Evolutionary conservation across 2,797 vertebrate species (phyloP), one percentile per base, ranked within the genome.

Genomic region (Anas capensis): DNA sequence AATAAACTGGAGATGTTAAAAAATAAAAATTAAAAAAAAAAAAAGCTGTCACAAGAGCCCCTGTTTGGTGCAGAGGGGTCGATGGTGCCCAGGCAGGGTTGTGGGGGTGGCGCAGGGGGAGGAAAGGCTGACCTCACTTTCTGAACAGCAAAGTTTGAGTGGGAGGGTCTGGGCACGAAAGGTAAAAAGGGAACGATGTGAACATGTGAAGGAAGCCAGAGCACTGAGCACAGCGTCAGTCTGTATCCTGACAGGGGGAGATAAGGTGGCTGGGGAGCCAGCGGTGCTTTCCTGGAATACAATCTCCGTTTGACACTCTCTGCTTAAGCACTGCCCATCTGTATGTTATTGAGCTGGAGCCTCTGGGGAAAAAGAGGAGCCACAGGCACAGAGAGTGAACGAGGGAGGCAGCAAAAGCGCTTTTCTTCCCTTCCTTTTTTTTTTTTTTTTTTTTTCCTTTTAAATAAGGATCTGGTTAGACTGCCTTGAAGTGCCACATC

Each of bases 121-220:
- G 86, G 86, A 88, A 94, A 89, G 92, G 75, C 72, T 68, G 96
- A 97, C 93, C 96, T 96, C 91, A 54, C 77, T 80, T 95, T 93
- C 69, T 87, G 90, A 93, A 95, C 79, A 58, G 93, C 89, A 93
- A 91, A 82, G 85, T 96, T 92, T 85, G 94, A 97, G 97, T 95
- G 97, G 98, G 98, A 97, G 97, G 96, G 96, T 97, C 97, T 97
- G 86, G 19, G 79, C 94, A 94, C 61, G 85, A 96, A 98, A 98
- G 98, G 98, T 98, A 97, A 98, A 98, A 93, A 96, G 96, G 98
- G 98, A 98, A 97, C 95, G 98, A 97, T 97, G 96, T 89, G 97
- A 98, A 97, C 93, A 97, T 96, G 88, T 87, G 97, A 97, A 98
- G 96, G 98, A 97, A 98, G 97, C 96, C 95, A 96, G 94, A 97